Base-by-base conservation (phyloP, 2,888 invertebrate genomes). In the Heliconius ismenius region DNA sequence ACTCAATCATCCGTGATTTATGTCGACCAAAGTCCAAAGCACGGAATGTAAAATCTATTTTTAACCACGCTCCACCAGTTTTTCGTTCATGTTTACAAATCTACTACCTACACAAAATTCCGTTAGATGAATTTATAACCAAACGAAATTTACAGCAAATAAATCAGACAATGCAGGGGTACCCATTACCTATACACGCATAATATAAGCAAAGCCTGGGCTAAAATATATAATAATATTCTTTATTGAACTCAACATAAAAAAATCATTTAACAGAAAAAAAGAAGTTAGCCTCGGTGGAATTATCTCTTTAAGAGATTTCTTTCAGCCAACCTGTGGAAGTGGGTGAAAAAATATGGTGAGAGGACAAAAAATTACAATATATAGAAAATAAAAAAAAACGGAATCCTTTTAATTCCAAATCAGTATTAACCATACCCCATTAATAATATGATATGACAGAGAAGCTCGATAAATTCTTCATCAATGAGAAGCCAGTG, bases 391-490 rank as follows among this genome's bases (percentile, higher is more conserved):
- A 49, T 49, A 2, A 49, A 2, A 49, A 43, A 49, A 49, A 49
- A 49, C 49, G 21, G 69, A 49, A 69, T 28, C 69, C 49, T n/a
- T 69, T 32, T 49, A 10, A 28, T 54, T 28, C 28, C 11, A 28
- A 54, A 54, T 28, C 18, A 69, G 73, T 73, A 78, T 70, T 76
- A 79, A 73, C 73, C 65, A 68, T 63, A 76, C 43, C 73, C 60
- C 24, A 32, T 63, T 26, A 76, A 75, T 39, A 11, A 39, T 32
- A 39, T 77, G 80, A 78, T 81, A 39, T 77, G 80, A 78, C 81
- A 81, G 74, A 79, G 89, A 91, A 89, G 89, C 90, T 79, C 83
- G 79, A 86, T 83, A 86, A 88, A 81, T 85, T 83, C 82, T 69
- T 78, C 82, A 85, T 85, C 81, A 83, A 67, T 78, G 54, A 64